A percentile compares a stretch with the other conserved stretches of the same genome.
Conservation (phyloP, 23 tunicate genomes). For the Ascidia mentula region DNA sequence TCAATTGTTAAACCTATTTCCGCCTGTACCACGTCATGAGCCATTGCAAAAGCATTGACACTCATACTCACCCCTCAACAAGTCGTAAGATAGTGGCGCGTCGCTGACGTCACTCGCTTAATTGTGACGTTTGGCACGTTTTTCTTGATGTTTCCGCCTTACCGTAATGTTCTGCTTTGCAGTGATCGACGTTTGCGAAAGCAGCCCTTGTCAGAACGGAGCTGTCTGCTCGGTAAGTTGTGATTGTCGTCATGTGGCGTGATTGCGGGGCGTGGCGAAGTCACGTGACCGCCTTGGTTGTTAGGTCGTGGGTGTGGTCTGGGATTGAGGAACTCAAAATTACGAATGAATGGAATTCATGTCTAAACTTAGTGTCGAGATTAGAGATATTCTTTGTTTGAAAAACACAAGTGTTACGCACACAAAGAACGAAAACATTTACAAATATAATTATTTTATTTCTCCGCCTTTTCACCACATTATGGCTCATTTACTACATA, state of each 20-base stretch:
- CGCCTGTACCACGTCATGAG: no score
- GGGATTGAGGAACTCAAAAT: no score
- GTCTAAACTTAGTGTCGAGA: no score
- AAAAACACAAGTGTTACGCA: no score
- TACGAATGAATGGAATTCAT: no score
- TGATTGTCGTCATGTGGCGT: background rate
- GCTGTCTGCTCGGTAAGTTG: constrained; percentile 33
- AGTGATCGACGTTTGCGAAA: constrained; percentile 24
- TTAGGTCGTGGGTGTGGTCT: background rate
- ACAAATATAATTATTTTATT: no score
- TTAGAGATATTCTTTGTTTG: no score
- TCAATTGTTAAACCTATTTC: no score
- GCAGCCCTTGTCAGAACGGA: constrained; percentile 27
- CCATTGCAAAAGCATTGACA: background rate
- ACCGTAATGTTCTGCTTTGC: background rate
- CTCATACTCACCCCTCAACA: background rate
- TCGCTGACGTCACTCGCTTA: background rate
- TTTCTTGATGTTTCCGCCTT: background rate
- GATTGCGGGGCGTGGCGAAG: background rate
- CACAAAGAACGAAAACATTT: no score
- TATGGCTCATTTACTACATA: no score
- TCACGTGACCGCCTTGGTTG: background rate
- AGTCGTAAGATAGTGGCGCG: background rate
- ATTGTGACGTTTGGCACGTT: background rate
- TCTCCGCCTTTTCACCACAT: no score